phyloP scores from a whole-genome alignment of 1,140 invertebrate species.

The Limonius californicus region DNA sequence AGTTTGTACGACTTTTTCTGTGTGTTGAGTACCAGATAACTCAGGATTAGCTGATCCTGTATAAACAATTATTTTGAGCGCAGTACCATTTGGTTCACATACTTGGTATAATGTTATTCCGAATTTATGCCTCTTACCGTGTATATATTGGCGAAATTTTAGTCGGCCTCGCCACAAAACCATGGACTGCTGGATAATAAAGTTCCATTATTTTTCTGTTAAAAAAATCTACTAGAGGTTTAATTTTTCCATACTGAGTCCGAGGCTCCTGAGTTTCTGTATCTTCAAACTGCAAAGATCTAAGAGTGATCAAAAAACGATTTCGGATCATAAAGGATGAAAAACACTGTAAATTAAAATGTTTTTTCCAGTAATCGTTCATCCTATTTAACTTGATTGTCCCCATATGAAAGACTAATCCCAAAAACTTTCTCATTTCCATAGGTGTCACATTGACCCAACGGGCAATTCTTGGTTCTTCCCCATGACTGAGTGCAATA shows the following conservation, averaged over 20 bases:
- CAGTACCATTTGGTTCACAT: constrained; percentile 25
- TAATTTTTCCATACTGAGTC: constrained; percentile 17
- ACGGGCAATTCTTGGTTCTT: neutral
- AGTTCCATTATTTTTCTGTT: neutral
- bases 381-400: constrained; percentile 17
- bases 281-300: constrained; percentile 23
- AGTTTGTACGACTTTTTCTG: constrained; percentile 20
- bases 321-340: constrained; percentile 19
- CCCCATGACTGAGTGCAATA: neutral
- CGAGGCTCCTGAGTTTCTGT: constrained; percentile 7
- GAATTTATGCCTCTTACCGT: constrained; percentile 38
- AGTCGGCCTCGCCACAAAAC: constrained; percentile 39
- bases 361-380: constrained; percentile 21
- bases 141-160: constrained; percentile 38
- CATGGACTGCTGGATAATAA: constrained; percentile 28
- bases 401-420: constrained; percentile 19
- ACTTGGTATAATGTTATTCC: constrained; percentile 35
- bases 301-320: constrained; percentile 22
- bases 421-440: constrained; percentile 16
- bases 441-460: neutral
- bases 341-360: constrained; percentile 19
- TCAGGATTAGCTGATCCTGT: constrained; percentile 16
- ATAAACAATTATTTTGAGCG: constrained; percentile 30
- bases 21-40: constrained; percentile 9
- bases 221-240: neutral